These are phyloP conservation scores for Rutpela maculata DNA, from an alignment of 2,888 invertebrate species.

Conservation along the genomic window DNA sequence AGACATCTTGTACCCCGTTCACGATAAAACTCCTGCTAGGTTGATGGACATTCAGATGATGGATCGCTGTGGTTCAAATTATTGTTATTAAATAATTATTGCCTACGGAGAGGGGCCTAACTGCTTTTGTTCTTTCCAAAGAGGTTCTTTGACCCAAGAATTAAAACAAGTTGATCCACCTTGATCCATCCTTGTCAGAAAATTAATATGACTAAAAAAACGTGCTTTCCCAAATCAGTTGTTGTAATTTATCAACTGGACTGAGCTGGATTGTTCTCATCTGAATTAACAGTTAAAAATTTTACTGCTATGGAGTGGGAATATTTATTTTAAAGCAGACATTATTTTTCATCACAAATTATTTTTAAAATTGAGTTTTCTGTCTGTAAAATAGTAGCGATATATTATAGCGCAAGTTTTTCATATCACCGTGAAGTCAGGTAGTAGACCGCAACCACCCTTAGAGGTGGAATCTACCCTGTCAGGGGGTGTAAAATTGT, in stretches of 20 bases:
- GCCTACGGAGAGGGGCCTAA: neutral
- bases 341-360: neutral
- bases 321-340: neutral
- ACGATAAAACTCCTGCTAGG: neutral
- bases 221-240: neutral
- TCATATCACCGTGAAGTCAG: no score
- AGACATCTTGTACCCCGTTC: neutral
- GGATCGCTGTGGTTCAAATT: neutral
- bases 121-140: neutral
- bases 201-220: neutral
- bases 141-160: neutral
- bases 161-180: conserved; percentile 7
- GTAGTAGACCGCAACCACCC: no score
- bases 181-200: neutral
- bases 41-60: neutral
- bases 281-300: neutral
- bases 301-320: neutral
- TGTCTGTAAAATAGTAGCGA: no score
- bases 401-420: no score
- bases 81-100: conserved; percentile 7
- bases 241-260: neutral
- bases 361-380: no score
- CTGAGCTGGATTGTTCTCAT: neutral
- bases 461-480: no score
- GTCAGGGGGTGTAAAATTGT: no score